Conservation (phyloP, 2,888 invertebrate species). For the Leucania comma region DNA sequence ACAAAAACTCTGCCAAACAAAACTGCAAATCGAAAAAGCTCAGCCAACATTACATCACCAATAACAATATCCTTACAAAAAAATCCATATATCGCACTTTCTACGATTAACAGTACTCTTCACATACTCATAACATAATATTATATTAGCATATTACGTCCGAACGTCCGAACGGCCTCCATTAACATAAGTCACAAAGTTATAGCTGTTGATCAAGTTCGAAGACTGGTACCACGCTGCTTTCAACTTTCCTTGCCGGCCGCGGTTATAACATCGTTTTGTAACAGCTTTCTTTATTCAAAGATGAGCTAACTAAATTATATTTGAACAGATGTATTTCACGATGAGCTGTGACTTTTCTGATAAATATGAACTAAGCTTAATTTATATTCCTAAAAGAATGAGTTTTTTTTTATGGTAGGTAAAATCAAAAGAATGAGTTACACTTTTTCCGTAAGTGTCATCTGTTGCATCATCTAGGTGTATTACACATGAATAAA, state of each 20-base stretch:
- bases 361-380: constrained; percentile 7
- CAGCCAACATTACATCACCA: constrained; percentile 28
- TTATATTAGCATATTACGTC: constrained; percentile 54
- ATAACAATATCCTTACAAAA: constrained; percentile 34
- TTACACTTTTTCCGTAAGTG: neutral
- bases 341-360: constrained; percentile 45
- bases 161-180: constrained; percentile 60
- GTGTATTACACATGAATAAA: too few species aligned
- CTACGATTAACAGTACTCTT: constrained; percentile 41
- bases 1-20: constrained; percentile 1
- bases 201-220: constrained; percentile 75
- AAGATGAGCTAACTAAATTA: constrained; percentile 83
- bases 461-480: constrained; percentile 3
- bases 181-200: constrained; percentile 67
- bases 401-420: too few species aligned
- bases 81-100: constrained; percentile 36
- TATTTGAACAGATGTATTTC: constrained; percentile 66
- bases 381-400: constrained; percentile 7
- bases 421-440: too few species aligned
- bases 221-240: constrained; percentile 80
- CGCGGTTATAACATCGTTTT: constrained; percentile 82
- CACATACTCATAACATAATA: constrained; percentile 37
- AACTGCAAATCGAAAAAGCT: neutral
- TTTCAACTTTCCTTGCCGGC: constrained; percentile 85
- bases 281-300: constrained; percentile 84